Evolutionary conservation across 2,888 invertebrate species (phyloP), one percentile per base, ranked within the genome.

Genomic region (Perdita meconis): DNA sequence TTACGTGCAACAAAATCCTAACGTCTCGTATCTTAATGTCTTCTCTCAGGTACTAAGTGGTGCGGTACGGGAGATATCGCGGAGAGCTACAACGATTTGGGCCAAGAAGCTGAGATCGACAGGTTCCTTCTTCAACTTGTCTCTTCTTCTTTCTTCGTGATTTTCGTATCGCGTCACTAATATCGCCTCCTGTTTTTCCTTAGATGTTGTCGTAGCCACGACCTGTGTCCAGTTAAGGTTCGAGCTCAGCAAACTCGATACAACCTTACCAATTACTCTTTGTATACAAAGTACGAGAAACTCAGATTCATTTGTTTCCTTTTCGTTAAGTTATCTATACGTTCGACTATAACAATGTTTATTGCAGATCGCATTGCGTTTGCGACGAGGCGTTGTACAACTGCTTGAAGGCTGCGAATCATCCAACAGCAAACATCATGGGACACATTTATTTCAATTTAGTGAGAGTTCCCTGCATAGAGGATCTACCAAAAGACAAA

Each of bases 21-120:
- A 0, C 22, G 19, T n/a, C 22, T 10, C 50, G 12, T 10, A 5
- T 3, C n/a, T n/a, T n/a, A n/a, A n/a, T n/a, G n/a, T 40, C 2
- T 2, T 60, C n/a, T 59, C 59, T 63, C 92, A 97, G 97, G 97
- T 79, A 97, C 97, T 44, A 97, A 97, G 92, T 97, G 97, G 97
- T 98, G 98, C 89, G 98, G 98, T 19, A 96, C 97, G 0, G 98
- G 98, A 0, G 98, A 98, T 92, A 95, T 97, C 83, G 98, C 98
- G 0, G 93, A 94, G 22, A 95, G 95, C 89, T 97, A 97, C 93
- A 96, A 96, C 92, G 98, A 98, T 92, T 93, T 98, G 80, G 98
- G 98, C 47, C 93, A 94, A 0, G 96, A 95, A 88, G 93, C 92
- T 89, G 85, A 85, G 22, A 88, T 91, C 8, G 92, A 92, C 65